These are phyloP conservation scores for Agapornis canus DNA, from an alignment of 2,797 vertebrate species.

Conservation along the genomic window DNA sequence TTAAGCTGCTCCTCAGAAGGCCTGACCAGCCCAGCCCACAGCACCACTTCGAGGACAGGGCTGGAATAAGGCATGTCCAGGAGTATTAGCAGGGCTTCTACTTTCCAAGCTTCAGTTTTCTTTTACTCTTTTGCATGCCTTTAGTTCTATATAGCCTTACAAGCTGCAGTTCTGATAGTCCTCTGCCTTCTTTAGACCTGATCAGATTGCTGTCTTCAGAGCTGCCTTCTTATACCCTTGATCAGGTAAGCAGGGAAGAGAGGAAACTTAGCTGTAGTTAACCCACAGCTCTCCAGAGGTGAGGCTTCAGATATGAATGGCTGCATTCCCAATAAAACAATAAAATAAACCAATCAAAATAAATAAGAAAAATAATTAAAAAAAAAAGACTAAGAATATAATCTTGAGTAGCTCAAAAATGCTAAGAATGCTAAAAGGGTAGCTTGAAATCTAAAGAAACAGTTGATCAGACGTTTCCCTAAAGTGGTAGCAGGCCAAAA, in stretches of 20 bases:
- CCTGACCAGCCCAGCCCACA: neutral
- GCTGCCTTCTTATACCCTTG: neutral
- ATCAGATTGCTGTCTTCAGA: neutral
- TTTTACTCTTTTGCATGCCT: neutral
- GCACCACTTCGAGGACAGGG: neutral
- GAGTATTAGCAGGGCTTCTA: neutral
- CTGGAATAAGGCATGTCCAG: neutral
- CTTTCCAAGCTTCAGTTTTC: neutral
- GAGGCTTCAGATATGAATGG: neutral
- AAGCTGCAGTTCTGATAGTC: neutral
- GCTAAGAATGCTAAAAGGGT: neutral
- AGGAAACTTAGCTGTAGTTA: constrained; percentile 11
- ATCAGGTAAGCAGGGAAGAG: neutral
- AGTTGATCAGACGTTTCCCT: neutral
- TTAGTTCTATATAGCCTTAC: neutral
- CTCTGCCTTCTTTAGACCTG: neutral
- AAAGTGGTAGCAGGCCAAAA: neutral
- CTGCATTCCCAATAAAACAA: neutral
- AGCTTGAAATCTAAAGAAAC: neutral
- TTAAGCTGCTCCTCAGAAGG: neutral
- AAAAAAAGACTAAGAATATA: neutral
- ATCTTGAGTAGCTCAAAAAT: neutral
- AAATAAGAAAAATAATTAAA: neutral
- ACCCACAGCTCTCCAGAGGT: neutral
- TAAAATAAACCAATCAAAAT: neutral